Evolutionary conservation across 1,140 invertebrate species (phyloP).

Genomic region (Orius insidiosus): DNA sequence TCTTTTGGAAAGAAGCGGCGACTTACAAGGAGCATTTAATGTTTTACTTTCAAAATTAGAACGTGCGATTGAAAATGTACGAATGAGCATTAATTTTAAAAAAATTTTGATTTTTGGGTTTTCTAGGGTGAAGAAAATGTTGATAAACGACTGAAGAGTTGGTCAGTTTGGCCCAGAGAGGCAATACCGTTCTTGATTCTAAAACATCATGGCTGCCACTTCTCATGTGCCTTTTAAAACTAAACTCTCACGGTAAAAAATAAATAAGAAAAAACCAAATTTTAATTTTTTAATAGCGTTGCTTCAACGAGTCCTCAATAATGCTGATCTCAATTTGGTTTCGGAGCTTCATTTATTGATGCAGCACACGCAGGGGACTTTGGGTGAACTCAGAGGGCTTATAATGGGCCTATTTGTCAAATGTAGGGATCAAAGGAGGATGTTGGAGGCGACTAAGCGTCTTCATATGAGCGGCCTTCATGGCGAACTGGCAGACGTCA

Average conservation of each 20-base stretch:
- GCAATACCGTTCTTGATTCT: conserved; percentile 19
- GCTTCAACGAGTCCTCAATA: conserved; percentile 20
- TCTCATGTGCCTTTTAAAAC: conserved; percentile 20
- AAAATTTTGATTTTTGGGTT: neutral
- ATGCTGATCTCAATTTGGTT: conserved; percentile 21
- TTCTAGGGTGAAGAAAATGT: conserved; percentile 17
- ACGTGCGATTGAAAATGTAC: conserved; percentile 19
- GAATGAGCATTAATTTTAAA: neutral
- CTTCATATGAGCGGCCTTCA: conserved; percentile 20
- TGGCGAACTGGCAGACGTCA: conserved; percentile 16
- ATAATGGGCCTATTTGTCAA: conserved; percentile 23
- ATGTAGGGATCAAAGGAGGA: conserved; percentile 20
- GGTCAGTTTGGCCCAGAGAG: conserved; percentile 21
- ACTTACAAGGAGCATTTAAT: conserved; percentile 22
- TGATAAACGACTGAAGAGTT: conserved; percentile 21
- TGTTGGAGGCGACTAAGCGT: conserved; percentile 18
- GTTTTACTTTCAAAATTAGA: conserved; percentile 19
- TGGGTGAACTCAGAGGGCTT: conserved; percentile 21
- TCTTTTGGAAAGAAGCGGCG: conserved; percentile 21
- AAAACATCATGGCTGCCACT: conserved; percentile 22
- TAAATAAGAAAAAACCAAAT: neutral
- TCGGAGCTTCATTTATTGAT: conserved; percentile 22
- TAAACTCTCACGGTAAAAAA: conserved; percentile 20
- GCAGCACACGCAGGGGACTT: conserved; percentile 21
- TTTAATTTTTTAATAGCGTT: conserved; percentile 1